Evolutionary conservation across 92 coral and sea anemone species (phyloP).

Genomic region (Epizoanthus illoricatus): DNA sequence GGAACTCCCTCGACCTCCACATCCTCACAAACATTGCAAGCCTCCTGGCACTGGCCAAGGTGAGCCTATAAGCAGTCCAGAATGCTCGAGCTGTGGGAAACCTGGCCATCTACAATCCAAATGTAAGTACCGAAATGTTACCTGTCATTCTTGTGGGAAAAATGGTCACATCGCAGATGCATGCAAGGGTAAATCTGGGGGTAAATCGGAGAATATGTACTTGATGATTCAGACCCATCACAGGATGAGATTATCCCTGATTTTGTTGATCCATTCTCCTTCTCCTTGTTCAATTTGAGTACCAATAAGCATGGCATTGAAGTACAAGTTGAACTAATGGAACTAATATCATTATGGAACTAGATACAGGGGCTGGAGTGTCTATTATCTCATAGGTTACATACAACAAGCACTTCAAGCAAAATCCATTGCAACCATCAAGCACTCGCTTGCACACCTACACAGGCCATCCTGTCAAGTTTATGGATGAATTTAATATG

Average conservation of each 20-base stretch:
- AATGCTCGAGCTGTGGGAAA: constrained; percentile 38
- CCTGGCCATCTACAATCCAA: constrained; percentile 21
- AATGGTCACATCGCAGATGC: constrained; percentile 21
- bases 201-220: neutral
- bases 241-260: neutral
- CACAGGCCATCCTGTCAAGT: constrained; percentile 36
- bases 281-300: neutral
- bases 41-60: constrained; percentile 4
- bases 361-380: constrained; percentile 49
- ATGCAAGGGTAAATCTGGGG: constrained; percentile 23
- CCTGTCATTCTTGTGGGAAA: constrained; percentile 37
- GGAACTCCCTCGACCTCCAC: neutral
- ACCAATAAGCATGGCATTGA: constrained; percentile 28
- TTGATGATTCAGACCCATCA: constrained; percentile 5
- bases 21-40: neutral
- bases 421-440: constrained; percentile 29
- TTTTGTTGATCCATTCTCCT: neutral
- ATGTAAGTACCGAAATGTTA: constrained; percentile 35
- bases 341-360: constrained; percentile 30
- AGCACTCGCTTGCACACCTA: constrained; percentile 41
- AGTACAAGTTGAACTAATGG: constrained; percentile 35
- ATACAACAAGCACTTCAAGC: constrained; percentile 26
- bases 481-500: constrained; percentile 25
- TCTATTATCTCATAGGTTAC: constrained; percentile 42
- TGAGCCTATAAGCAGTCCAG: neutral